phyloP scores from a whole-genome alignment of 2,888 invertebrate species.

The Habrosyne pyritoides region DNA sequence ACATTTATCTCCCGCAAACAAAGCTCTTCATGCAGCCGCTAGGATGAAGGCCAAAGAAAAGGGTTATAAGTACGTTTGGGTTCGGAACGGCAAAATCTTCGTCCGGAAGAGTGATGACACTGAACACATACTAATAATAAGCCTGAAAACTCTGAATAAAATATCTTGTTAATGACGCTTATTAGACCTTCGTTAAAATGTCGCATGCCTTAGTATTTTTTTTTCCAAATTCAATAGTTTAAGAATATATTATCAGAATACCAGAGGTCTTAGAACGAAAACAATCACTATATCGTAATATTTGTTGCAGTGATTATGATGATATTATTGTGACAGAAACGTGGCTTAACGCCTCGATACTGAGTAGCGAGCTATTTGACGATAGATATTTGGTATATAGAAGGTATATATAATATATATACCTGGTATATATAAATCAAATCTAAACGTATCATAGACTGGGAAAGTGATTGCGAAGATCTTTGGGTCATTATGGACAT shows the following conservation, averaged over 20 bases:
- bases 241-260: background rate
- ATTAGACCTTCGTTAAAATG: background rate
- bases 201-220: too few species aligned
- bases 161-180: background rate
- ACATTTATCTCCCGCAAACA: slow-evolving; percentile 18
- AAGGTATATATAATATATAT: too few species aligned
- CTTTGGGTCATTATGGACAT: slow-evolving; percentile 13
- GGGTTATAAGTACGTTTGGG: slow-evolving; percentile 19
- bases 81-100: slow-evolving; percentile 20
- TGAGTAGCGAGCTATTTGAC: slow-evolving; percentile 6
- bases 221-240: background rate
- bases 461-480: slow-evolving; percentile 16
- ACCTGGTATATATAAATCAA: background rate
- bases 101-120: slow-evolving; percentile 15
- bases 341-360: background rate
- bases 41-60: slow-evolving; percentile 16
- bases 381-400: background rate
- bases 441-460: slow-evolving; percentile 9
- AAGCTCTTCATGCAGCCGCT: slow-evolving; percentile 20
- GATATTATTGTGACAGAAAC: slow-evolving; percentile 6
- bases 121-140: background rate
- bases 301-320: background rate
- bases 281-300: background rate
- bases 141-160: background rate
- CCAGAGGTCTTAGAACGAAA: slow-evolving; percentile 5